These are phyloP conservation scores for Temnothorax longispinosus DNA, from an alignment of 1,140 invertebrate genomes.

Conservation along the genomic window DNA sequence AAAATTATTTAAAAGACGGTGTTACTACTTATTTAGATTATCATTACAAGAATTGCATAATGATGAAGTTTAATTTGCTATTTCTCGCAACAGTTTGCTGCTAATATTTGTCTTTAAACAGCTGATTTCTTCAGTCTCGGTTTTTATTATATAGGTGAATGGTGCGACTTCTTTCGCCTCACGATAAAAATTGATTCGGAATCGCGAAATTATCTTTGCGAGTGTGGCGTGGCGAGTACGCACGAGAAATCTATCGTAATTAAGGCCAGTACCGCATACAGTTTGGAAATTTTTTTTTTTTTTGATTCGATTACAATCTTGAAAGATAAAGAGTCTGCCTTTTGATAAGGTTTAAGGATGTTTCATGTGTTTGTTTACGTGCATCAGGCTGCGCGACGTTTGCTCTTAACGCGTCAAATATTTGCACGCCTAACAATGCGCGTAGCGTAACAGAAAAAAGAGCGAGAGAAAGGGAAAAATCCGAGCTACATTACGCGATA, in stretches of 20 bases:
- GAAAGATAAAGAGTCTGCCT: constrained; percentile 64
- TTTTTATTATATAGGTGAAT: neutral
- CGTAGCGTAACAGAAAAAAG: constrained; percentile 31
- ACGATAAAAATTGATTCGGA: constrained; percentile 21
- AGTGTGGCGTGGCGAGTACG: neutral
- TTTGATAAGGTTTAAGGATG: constrained; percentile 73
- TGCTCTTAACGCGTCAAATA: constrained; percentile 55
- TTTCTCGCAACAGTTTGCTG: neutral
- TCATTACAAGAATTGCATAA: neutral
- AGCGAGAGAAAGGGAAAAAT: constrained; percentile 32
- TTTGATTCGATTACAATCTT: constrained; percentile 70
- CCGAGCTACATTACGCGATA: constrained; percentile 15
- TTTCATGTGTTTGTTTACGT: constrained; percentile 69
- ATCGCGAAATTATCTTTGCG: constrained; percentile 40
- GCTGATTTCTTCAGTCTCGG: neutral
- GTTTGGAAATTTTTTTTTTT: constrained; percentile 58
- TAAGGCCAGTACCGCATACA: constrained; percentile 39
- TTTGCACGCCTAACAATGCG: constrained; percentile 54
- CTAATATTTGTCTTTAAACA: neutral
- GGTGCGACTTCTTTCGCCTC: neutral
- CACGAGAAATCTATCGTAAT: constrained; percentile 42
- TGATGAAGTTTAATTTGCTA: neutral
- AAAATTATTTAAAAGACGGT: neutral
- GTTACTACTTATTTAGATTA: constrained; percentile 2
- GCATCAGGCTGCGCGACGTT: constrained; percentile 62